These are phyloP conservation scores for Plecotus auritus DNA, from an alignment of 2,113 vertebrate genomes.

Conservation along the genomic window DNA sequence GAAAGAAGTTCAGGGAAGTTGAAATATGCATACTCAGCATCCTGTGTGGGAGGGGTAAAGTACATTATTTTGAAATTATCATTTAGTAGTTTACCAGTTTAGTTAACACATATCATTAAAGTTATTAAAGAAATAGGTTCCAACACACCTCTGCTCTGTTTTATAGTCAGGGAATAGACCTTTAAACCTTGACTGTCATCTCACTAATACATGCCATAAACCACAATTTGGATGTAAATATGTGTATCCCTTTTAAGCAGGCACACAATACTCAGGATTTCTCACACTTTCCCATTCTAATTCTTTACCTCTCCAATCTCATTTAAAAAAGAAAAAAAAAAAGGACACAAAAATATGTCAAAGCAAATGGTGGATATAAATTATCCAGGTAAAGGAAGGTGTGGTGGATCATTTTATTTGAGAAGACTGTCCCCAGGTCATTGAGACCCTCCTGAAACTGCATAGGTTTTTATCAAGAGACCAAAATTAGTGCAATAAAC, in stretches of 20 bases:
- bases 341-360: neutral
- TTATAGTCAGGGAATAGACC: neutral
- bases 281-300: neutral
- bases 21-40: conserved; percentile 68
- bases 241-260: neutral
- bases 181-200: neutral
- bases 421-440: neutral
- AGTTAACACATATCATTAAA: neutral
- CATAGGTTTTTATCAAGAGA: neutral
- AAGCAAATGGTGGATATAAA: neutral
- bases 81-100: neutral
- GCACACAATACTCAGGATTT: neutral
- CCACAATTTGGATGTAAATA: neutral
- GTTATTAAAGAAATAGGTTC: neutral
- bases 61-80: neutral
- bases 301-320: neutral
- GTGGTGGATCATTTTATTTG: neutral
- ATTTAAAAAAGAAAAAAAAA: neutral
- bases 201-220: neutral
- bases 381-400: neutral
- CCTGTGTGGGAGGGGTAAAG: conserved; percentile 42
- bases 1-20: conserved; percentile 31
- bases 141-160: neutral
- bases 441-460: neutral
- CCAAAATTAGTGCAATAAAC: neutral